These are phyloP conservation scores for Procambarus clarkii DNA, from an alignment of 1,140 invertebrate genomes.

Conservation along the genomic window DNA sequence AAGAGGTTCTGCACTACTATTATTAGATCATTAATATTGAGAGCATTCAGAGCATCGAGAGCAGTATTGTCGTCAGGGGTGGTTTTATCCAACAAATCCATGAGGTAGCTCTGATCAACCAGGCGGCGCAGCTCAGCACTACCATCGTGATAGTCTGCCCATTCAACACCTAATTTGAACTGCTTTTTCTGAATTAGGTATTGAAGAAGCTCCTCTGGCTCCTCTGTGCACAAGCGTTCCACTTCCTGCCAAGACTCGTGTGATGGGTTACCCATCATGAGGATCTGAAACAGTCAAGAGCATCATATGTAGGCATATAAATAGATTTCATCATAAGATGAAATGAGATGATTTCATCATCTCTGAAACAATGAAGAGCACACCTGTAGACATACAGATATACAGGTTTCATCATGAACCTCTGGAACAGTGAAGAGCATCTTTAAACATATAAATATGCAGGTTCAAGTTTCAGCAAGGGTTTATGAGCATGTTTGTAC, in stretches of 20 bases:
- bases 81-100: slow-evolving; percentile 54
- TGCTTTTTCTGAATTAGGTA: slow-evolving; percentile 47
- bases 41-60: slow-evolving; percentile 18
- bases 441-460: too few species aligned
- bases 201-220: slow-evolving; percentile 33
- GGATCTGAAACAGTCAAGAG: slow-evolving; percentile 35
- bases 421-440: too few species aligned
- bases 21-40: slow-evolving; percentile 14
- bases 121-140: slow-evolving; percentile 22
- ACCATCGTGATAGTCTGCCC: slow-evolving; percentile 44
- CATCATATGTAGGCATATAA: background rate
- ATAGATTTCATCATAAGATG: too few species aligned
- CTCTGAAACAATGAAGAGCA: too few species aligned
- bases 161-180: slow-evolving; percentile 47
- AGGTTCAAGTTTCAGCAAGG: too few species aligned
- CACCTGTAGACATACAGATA: too few species aligned
- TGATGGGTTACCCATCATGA: slow-evolving; percentile 12
- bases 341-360: too few species aligned
- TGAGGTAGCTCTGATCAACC: slow-evolving; percentile 58
- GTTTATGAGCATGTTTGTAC: too few species aligned
- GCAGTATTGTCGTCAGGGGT: slow-evolving; percentile 44
- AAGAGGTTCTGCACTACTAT: slow-evolving; percentile 19
- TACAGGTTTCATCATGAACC: too few species aligned
- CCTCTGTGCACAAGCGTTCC: slow-evolving; percentile 28
- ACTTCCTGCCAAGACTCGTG: slow-evolving; percentile 43